Conservation (phyloP, 2,888 invertebrate species). For the Hydrotaea cyrtoneurina region DNA sequence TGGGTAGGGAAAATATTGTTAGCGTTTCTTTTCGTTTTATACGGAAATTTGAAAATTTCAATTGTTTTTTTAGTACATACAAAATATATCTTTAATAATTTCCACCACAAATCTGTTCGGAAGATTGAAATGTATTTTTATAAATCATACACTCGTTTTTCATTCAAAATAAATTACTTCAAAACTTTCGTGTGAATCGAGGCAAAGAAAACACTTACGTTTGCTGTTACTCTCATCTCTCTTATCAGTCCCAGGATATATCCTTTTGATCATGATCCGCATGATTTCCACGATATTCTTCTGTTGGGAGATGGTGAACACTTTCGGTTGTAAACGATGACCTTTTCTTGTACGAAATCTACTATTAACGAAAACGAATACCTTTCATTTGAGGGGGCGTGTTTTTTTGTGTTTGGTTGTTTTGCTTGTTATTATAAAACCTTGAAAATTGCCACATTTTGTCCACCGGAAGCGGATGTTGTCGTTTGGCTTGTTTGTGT, state of each 20-base stretch:
- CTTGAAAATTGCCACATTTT: conserved; percentile 31
- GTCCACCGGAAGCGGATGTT: conserved; percentile 13
- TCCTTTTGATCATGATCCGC: too few species aligned
- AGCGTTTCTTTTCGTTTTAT: conserved; percentile 3
- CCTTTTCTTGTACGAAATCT: conserved; percentile 59
- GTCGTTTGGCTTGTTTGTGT: conserved; percentile 24
- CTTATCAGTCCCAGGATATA: not conserved
- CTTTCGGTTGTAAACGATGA: not conserved
- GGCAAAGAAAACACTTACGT: conserved; percentile 54
- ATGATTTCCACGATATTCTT: too few species aligned
- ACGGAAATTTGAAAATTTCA: conserved; percentile 5
- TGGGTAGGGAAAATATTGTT: not conserved
- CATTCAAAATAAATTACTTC: conserved; percentile 43
- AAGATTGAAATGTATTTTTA: conserved; percentile 45
- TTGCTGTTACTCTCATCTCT: not conserved
- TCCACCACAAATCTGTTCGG: conserved; percentile 47
- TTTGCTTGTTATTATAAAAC: conserved; percentile 28
- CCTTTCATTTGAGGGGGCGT: conserved; percentile 58
- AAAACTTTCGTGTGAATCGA: conserved; percentile 2
- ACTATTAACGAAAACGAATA: conserved; percentile 68
- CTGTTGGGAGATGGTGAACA: too few species aligned
- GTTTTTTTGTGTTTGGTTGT: conserved; percentile 42
- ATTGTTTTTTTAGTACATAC: not conserved
- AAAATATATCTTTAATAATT: conserved; percentile 55
- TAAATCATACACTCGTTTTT: conserved; percentile 24